Evolutionary conservation across 2,113 vertebrate species (phyloP), one percentile per base, ranked within the genome.

Genomic region (Barbus barbus): DNA sequence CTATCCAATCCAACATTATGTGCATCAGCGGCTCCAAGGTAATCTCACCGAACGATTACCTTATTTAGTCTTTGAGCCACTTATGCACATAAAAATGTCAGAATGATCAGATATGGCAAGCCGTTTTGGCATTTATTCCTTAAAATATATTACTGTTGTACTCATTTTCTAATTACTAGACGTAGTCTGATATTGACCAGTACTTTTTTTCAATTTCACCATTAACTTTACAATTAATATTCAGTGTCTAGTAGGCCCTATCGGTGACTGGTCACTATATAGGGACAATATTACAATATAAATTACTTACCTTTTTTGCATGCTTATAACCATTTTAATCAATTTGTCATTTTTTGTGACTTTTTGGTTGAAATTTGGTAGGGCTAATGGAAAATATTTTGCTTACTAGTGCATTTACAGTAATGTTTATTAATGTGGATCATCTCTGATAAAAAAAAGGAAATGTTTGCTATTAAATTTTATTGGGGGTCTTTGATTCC

Each of bases 61-160:
- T 33, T 61, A 20, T 78, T 61, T 79, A 26, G n/a, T 46, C 78
- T 38, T 38, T 28, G 36, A 77, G 75, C 48, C 67, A 71, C 20
- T 41, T 41, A 20, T 69, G 65, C 48, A 36, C 31, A 8, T 18
- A 33, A 56, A 53, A 20, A 53, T 75, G 72, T 11, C 9, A 31
- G 46, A 28, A n/a, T 33, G 16, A 33, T 58, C 9, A n/a, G 22
- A 20, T 71, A 38, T 38, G 67, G 20, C 20, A 71, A 71, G 20
- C 33, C 22, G 33, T n/a, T 38, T 61, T 4, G 22, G 8, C 53
- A 58, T 58, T 9, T 71, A 71, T 71, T 38, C 20, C 20, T 71
- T 71, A 0, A 36, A 36, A 41, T 9, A 41, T 41, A 3, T 33
- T 65, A 65, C 28, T 31, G 26, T 31, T 38, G 7, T 22, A n/a